A percentile compares a stretch with the other conserved stretches of the same genome.
phyloP scores from a whole-genome alignment of 1,140 invertebrate species.

The Drosophila yakuba region DNA sequence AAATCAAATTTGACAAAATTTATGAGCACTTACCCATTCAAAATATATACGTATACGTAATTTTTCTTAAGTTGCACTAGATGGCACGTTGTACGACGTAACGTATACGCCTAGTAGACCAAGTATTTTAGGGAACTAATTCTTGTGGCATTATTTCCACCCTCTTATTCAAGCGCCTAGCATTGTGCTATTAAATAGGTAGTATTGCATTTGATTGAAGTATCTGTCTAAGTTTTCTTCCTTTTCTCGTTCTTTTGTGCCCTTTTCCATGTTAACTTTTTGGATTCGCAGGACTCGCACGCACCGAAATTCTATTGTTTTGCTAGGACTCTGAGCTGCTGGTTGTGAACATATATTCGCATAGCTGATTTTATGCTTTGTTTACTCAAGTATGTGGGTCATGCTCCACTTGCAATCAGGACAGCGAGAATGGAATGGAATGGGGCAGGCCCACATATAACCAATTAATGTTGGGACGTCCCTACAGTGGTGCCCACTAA shows the following conservation, averaged over 20 bases:
- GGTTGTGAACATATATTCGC: conserved; percentile 27
- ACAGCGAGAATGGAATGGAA: background rate
- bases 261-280: conserved; percentile 7
- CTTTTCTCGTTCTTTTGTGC: conserved; percentile 4
- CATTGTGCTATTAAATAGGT: conserved; percentile 1
- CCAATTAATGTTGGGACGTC: conserved; percentile 37
- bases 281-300: conserved; percentile 5
- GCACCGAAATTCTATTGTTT: conserved; percentile 41
- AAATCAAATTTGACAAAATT: too few relatives aligned
- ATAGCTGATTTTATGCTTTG: conserved; percentile 48
- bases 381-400: conserved; percentile 52
- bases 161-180: background rate
- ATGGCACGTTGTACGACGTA: background rate
- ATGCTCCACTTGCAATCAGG: conserved; percentile 47
- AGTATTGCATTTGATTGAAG: conserved; percentile 15
- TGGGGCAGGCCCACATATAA: background rate
- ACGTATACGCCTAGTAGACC: conserved; percentile 11
- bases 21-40: too few relatives aligned
- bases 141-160: background rate
- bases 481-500: conserved; percentile 33
- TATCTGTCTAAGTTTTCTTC: conserved; percentile 25
- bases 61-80: too few relatives aligned
- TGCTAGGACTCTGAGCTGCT: conserved; percentile 14
- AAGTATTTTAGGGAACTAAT: background rate
- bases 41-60: too few relatives aligned